A percentile compares a stretch with the other conserved stretches of the same genome.
Evolutionary conservation across 2,888 invertebrate genomes (phyloP).

Genomic region (Galeruca laticollis): DNA sequence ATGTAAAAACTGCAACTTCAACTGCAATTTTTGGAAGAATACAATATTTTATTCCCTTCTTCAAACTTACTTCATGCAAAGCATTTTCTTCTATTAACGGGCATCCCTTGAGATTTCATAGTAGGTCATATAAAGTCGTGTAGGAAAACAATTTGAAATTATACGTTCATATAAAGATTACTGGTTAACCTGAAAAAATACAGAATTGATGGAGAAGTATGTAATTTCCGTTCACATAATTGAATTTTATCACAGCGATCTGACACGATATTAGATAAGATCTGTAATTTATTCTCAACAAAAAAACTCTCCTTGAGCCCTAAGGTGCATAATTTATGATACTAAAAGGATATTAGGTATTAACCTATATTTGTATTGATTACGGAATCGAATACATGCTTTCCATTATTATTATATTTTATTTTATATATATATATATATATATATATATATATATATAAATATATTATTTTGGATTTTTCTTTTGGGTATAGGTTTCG

Average conservation of each 20-base stretch:
- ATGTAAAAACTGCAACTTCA: too few relatives aligned
- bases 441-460: too few relatives aligned
- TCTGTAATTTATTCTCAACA: neutral
- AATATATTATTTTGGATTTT: too few relatives aligned
- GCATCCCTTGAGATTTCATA: neutral
- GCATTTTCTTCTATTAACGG: neutral
- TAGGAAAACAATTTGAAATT: neutral
- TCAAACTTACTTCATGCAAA: neutral
- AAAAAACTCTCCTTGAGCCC: neutral
- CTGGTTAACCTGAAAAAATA: constrained; percentile 1
- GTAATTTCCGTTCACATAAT: neutral
- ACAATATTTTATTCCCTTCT: too few relatives aligned
- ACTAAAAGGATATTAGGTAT: too few relatives aligned
- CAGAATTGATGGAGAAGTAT: neutral
- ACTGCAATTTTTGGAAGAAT: too few relatives aligned
- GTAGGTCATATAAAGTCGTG: neutral
- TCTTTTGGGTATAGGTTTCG: too few relatives aligned
- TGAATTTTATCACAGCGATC: constrained; percentile 2
- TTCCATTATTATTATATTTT: too few relatives aligned
- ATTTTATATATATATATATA: too few relatives aligned
- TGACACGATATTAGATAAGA: neutral
- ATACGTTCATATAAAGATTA: neutral
- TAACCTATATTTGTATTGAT: too few relatives aligned
- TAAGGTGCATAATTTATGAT: too few relatives aligned
- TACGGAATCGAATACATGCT: too few relatives aligned